Evolutionary conservation across 2,113 vertebrate genomes (phyloP), one percentile per base, ranked within the genome.

Genomic region (Phalacrocorax pelagicus): DNA sequence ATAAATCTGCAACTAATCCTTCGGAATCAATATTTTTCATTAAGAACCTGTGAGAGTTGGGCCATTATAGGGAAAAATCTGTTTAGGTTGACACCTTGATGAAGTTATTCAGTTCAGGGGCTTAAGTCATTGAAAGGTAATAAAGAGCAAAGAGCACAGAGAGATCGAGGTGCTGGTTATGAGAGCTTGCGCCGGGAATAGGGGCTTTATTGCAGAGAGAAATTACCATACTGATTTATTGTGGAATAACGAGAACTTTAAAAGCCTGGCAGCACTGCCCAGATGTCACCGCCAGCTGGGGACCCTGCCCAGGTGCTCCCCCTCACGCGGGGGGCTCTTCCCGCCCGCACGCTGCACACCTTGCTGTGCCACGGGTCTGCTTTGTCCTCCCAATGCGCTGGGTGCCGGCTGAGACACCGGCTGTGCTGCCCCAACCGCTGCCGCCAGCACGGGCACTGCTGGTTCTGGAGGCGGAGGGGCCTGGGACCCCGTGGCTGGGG

Each of bases 1-100:
- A 98, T 98, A 98, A 98, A 98, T 98, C 98, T 98, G 97, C 98
- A 98, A 98, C 98, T 98, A 98, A 98, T 98, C 98, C 98, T 98
- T 95, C 1, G 44, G 96, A 98, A 98, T 99, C 98, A 98, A 99
- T 99, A 98, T 98, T 99, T 99, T 99, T 99, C 98, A 99, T 99
- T 98, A 98, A 98, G 98, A 98, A 98, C 98, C 97, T 98, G 98
- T 96, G 97, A 97, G 97, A 98, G 98, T 97, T 97, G 95, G 97
- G 96, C 98, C 98, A 98, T 98, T 98, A 98, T 97, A 97, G 97
- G 98, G 98, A 98, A 95, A 98, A 98, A 98, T 98, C 98, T 98
- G 98, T 98, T 98, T 98, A 98, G 98, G 97, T 96, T 99, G 98
- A 98, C 98, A 98, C 97, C 97, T 98, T 98, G 98, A 99, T 99